Base-by-base conservation (phyloP, 2,797 vertebrate genomes). In the Chromis chromis region DNA sequence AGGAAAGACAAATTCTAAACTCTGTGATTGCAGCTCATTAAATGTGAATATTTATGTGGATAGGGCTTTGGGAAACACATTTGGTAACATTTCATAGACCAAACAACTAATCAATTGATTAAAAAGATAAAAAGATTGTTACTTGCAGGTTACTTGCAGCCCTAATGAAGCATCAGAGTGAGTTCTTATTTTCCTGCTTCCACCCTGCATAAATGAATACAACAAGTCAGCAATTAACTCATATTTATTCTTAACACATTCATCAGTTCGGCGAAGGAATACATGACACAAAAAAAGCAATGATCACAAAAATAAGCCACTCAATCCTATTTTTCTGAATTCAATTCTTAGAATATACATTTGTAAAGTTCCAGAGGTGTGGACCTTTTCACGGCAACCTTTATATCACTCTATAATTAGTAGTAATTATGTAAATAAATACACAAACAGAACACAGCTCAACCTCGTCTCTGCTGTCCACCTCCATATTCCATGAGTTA, bases 231-330 rank as follows among this genome's bases (percentile, higher is more conserved):
- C 58, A 59, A 67, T 40, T 5, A 13, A 22, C 46, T 6, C 12
- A 6, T 42, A 56, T 69, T 76, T 75, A 78, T 82, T 88, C 11
- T 31, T 4, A 24, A 61, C 21, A 71, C 71, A 76, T 70, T 65
- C 61, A 66, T 58, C 22, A 53, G 59, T 54, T 56, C 0, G 27
- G 56, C 75, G 59, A 61, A 56, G 40, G 5, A 42, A 42, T 42
- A 42, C 40, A 16, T 16, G 40, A n/a, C 7, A 36, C 25, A 49
- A 57, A 49, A 65, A 62, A 40, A 65, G 1, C 22, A 36, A 67
- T 50, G 13, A 56, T 70, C 61, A 49, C 39, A 64, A 79, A 81
- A 60, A 68, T 63, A 14, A 80, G 14, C n/a, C 42, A 74, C 19
- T 53, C 7, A 0, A 11, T 24, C 24, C 11, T 36, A 49, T 53